These are phyloP conservation scores for Porites divaricata DNA, from an alignment of 92 coral and sea anemone genomes.

Conservation along the genomic window DNA sequence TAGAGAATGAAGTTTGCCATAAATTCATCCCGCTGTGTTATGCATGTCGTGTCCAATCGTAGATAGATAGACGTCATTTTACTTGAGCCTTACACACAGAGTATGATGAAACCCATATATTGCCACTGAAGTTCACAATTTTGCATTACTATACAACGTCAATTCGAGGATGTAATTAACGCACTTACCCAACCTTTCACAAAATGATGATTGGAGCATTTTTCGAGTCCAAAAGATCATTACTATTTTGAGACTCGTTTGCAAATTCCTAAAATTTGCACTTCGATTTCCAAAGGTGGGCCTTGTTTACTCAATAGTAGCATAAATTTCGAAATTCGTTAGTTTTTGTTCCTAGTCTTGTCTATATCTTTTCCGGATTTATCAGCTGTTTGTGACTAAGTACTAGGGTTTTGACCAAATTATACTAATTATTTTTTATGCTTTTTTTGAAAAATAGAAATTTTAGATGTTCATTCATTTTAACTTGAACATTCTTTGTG, in stretches of 20 bases:
- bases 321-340: too few species aligned
- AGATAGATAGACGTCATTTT: neutral
- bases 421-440: too few species aligned
- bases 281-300: neutral
- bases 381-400: too few species aligned
- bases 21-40: too few species aligned
- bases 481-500: too few species aligned
- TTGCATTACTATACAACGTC: neutral
- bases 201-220: conserved; percentile 1
- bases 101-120: neutral
- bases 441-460: too few species aligned
- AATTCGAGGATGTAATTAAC: neutral
- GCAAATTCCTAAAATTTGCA: conserved; percentile 29
- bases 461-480: too few species aligned
- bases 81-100: neutral
- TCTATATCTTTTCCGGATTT: too few species aligned
- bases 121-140: neutral
- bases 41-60: neutral
- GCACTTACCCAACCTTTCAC: neutral
- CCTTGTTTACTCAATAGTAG: neutral
- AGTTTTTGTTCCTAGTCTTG: too few species aligned
- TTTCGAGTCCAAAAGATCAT: conserved; percentile 44
- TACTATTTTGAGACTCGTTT: conserved; percentile 23
- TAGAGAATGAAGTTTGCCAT: neutral
- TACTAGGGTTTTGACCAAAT: too few species aligned